These are phyloP conservation scores for Peromyscus attwateri DNA, from an alignment of 2,797 vertebrate genomes.

Conservation along the genomic window DNA sequence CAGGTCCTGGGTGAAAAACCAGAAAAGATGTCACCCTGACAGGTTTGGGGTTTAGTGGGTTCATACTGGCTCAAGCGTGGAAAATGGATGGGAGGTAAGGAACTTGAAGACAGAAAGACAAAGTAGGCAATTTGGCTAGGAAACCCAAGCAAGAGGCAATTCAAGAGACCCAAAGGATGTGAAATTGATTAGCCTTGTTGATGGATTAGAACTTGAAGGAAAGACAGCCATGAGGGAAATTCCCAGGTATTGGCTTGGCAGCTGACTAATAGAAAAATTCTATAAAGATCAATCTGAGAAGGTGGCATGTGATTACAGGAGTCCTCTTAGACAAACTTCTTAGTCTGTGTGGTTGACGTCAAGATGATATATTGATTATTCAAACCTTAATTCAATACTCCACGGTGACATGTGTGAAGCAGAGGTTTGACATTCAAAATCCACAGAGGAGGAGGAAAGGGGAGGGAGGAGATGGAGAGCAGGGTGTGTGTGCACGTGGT, in stretches of 20 bases:
- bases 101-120: background rate
- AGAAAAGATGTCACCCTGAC: background rate
- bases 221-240: background rate
- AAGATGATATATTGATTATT: background rate
- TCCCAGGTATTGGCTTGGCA: background rate
- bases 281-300: background rate
- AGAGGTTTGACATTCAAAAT: background rate
- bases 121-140: background rate
- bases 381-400: background rate
- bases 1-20: background rate
- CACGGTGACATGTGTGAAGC: background rate
- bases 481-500: background rate
- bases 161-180: background rate
- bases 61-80: background rate
- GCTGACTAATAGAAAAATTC: background rate
- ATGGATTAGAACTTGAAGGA: background rate
- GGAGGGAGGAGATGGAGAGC: background rate
- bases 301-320: background rate
- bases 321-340: background rate
- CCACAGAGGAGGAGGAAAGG: background rate
- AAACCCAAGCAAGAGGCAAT: background rate
- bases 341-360: background rate
- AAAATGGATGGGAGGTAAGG: background rate
- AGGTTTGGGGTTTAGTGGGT: fast-evolving
- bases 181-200: background rate